Base-by-base conservation (phyloP, 1,140 invertebrate species). In the Hyles euphorbiae region DNA sequence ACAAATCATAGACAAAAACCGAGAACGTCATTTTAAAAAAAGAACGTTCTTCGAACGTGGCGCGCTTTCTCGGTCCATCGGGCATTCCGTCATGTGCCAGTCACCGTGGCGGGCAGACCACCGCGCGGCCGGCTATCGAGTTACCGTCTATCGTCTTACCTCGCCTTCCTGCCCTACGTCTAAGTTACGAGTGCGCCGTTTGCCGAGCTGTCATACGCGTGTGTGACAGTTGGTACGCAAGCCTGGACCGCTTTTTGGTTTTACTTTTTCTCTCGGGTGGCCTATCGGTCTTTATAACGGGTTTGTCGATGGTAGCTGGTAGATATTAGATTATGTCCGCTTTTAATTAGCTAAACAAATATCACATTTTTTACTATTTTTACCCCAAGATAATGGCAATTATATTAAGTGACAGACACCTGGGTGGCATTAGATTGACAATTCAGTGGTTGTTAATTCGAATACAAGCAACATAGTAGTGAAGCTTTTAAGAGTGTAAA, bases 61-160 rank as follows among this genome's bases (percentile, higher is more conserved):
- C 84, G 78, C 84, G 80, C 82, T 85, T 87, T 87, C 81, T 77
- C 84, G 84, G 81, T 87, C 84, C 74, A 87, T 84, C 81, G 82
- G 81, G 81, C 84, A 86, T 87, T 72, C 76, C 75, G 78, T 76
- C 78, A 87, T 74, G 68, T 84, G 84, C 82, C 84, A 84, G 72
- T 87, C 81, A 84, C 61, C 55, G 54, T 63, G 67, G 66, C 57
- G 74, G 57, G 65, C 61, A 66, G 84, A 87, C 84, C 84, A 87
- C 84, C 82, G 81, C 69, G 78, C 72, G 72, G 66, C 68, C 60
- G 58, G 61, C 67, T 77, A 72, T 87, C 82, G 60, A 33, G 82
- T 87, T 87, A 81, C 84, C 76, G 68, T 83, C 83, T 86, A 83
- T 83, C 79, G 74, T 82, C 78, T 83, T 80, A 79, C 74, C 70